phyloP scores from a whole-genome alignment of 2,113 vertebrate species.

The Tetrax tetrax region DNA sequence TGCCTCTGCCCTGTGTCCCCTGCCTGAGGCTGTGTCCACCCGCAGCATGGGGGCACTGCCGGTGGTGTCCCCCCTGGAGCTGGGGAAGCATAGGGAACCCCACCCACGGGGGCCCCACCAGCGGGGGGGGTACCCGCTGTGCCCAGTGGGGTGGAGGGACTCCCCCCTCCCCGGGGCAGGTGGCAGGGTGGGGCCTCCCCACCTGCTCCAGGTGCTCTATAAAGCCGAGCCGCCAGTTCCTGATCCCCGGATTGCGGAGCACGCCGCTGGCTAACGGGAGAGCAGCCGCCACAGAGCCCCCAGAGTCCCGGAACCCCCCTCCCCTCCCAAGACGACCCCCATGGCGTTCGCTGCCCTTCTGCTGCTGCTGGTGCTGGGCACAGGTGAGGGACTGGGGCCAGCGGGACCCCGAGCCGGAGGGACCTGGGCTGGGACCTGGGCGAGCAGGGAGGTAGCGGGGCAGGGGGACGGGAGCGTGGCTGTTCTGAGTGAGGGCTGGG shows the following conservation, averaged over 20 bases:
- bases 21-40: fast-evolving
- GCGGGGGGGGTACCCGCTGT: fast-evolving
- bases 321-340: background rate
- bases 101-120: fast-evolving
- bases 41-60: fast-evolving
- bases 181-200: slow-evolving; percentile 2
- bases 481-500: fast-evolving
- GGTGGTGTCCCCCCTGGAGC: background rate
- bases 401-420: fast-evolving
- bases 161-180: background rate
- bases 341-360: background rate
- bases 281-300: background rate
- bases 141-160: background rate
- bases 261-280: background rate
- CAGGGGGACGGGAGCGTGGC: background rate
- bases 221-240: slow-evolving; percentile 29
- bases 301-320: background rate
- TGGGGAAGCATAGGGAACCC: fast-evolving
- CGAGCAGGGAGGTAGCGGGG: fast-evolving
- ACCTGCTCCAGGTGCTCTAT: slow-evolving; percentile 58
- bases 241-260: background rate
- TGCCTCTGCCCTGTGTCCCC: background rate
- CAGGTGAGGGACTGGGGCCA: background rate
- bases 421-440: fast-evolving
- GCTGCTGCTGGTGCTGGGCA: background rate